phyloP scores from a whole-genome alignment of 2,888 invertebrate species.

The Dermolepida albohirtum region DNA sequence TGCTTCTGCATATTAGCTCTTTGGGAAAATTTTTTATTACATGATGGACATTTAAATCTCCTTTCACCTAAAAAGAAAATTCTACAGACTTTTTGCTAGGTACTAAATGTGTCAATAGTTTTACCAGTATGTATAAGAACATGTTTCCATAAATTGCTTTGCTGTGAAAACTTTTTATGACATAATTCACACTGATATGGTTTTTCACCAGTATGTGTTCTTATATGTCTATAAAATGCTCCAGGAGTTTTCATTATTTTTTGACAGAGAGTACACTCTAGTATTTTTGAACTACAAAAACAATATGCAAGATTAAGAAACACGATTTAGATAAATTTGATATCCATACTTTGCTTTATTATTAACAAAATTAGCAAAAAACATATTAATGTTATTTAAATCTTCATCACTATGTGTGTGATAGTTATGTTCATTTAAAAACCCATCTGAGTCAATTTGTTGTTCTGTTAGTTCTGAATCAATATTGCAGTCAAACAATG shows the following conservation, averaged over 20 bases:
- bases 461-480: slow-evolving; percentile 31
- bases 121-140: slow-evolving; percentile 48
- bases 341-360: slow-evolving; percentile 25
- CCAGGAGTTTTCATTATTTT: slow-evolving; percentile 47
- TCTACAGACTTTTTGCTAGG: slow-evolving; percentile 6
- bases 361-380: slow-evolving; percentile 28
- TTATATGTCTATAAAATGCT: slow-evolving; percentile 47
- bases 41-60: slow-evolving; percentile 49
- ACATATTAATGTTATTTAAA: slow-evolving; percentile 34
- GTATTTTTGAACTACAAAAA: slow-evolving; percentile 38
- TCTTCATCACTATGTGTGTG: slow-evolving; percentile 39
- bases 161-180: slow-evolving; percentile 50
- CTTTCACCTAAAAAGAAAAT: slow-evolving; percentile 47
- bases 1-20: slow-evolving; percentile 53
- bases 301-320: slow-evolving; percentile 1
- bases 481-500: slow-evolving; percentile 42
- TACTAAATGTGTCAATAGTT: neutral
- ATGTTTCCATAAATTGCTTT: slow-evolving; percentile 51
- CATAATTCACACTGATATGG: slow-evolving; percentile 50
- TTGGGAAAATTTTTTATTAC: slow-evolving; percentile 51
- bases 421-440: slow-evolving; percentile 43
- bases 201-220: slow-evolving; percentile 48
- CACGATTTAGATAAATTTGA: neutral
- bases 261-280: slow-evolving; percentile 44
- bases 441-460: slow-evolving; percentile 34